Percentiles rank a stretch among this genome's conserved stretches.
These are phyloP conservation scores for Sebastes fasciatus DNA, from an alignment of 2,113 vertebrate genomes.

Conservation along the genomic window DNA sequence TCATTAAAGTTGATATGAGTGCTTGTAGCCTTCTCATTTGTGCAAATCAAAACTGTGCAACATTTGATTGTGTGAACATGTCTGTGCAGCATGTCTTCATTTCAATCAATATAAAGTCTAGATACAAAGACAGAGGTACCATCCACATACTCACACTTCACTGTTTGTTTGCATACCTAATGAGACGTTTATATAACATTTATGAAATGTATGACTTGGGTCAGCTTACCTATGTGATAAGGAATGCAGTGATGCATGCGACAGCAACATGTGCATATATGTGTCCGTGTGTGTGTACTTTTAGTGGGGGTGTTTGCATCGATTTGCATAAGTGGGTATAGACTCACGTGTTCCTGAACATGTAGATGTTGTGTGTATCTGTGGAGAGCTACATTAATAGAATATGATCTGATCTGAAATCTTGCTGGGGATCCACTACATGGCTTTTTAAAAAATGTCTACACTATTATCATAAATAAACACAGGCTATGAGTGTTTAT, in stretches of 20 bases:
- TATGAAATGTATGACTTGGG: slow-evolving; percentile 18
- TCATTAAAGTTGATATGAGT: not conserved
- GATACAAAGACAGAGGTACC: not conserved
- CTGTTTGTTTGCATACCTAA: no score
- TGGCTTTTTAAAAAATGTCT: not conserved
- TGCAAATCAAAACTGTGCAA: not conserved
- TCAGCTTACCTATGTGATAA: slow-evolving; percentile 11
- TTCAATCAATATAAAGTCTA: not conserved
- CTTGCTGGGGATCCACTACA: not conserved
- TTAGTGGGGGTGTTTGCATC: not conserved
- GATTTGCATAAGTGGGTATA: not conserved
- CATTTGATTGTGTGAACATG: not conserved
- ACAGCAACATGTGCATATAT: not conserved
- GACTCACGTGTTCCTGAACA: not conserved
- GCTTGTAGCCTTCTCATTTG: slow-evolving; percentile 6
- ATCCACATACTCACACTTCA: not conserved
- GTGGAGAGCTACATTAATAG: not conserved
- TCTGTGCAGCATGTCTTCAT: not conserved
- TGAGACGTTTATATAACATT: not conserved
- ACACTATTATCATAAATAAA: not conserved
- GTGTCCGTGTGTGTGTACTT: not conserved
- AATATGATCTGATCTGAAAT: not conserved
- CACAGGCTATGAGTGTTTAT: not conserved
- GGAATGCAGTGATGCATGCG: not conserved
- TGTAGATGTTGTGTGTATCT: not conserved